phyloP scores from a whole-genome alignment of 2,797 vertebrate genomes.

The Aratinga solstitialis region DNA sequence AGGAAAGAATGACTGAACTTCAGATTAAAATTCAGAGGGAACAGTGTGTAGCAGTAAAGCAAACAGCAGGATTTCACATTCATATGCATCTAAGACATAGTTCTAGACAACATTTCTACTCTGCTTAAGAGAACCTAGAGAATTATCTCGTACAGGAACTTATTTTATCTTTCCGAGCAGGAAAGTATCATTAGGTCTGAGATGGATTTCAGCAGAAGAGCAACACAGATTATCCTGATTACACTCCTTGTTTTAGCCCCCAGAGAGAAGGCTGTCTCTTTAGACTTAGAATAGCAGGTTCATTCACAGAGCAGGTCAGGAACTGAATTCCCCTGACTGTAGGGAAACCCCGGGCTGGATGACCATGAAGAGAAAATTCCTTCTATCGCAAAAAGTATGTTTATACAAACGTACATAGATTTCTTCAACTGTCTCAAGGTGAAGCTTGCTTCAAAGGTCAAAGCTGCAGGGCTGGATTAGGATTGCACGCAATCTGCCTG shows the following conservation, averaged over 20 bases:
- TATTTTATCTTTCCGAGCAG: constrained; percentile 40
- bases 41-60: not conserved
- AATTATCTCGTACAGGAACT: not conserved
- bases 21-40: not conserved
- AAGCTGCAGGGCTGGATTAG: constrained; percentile 62
- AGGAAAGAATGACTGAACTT: not conserved
- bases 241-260: not conserved
- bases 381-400: constrained; percentile 1
- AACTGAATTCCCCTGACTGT: not conserved
- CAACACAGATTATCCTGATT: constrained; percentile 6
- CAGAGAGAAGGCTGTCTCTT: constrained; percentile 12
- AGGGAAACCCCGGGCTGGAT: not conserved
- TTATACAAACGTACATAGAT: not conserved
- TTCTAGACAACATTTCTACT: not conserved
- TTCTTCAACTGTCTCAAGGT: constrained; percentile 45
- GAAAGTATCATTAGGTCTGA: constrained; percentile 17
- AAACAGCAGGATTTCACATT: not conserved
- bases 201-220: constrained; percentile 29
- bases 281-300: not conserved
- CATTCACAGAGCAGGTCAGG: not conserved
- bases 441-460: constrained; percentile 65
- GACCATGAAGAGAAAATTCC: not conserved
- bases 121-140: not conserved
- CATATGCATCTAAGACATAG: not conserved
- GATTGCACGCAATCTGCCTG: constrained; percentile 62